Evolutionary conservation across 30 jellyfish, hydroid and myxozoan species (phyloP), one percentile per base, ranked within the genome.

Genomic region (Aurelia sp.): DNA sequence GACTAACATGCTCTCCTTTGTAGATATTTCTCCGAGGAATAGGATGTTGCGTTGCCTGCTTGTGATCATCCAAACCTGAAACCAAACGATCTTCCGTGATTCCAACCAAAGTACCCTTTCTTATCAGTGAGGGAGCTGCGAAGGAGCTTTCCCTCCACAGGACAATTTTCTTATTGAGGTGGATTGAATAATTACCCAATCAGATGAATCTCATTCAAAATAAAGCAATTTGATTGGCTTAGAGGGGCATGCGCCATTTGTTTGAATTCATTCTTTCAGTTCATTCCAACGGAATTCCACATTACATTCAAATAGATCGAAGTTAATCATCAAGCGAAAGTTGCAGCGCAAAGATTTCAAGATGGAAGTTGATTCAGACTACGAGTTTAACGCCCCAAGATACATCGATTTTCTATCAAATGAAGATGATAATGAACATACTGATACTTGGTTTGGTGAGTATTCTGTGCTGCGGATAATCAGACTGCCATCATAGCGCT

Each of bases 361-460:
- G 22, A 82, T 82, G 91, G 91, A 82, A 30, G 85, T 86, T 27
- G 98, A 93, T 58, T 66, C 93, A 11, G 88, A 83, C 30, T 93
- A 88, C 72, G 98, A 93, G 78, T 93, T 93, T 79, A 87, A 93
- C 76, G 98, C 98, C 6, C 98, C 98, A 18, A 83, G 78, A 79
- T 93, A 84, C 60, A 88, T 93, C 47, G 98, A 93, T 67, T 93
- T 93, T 64, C 85, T 93, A 4, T 85, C 90, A 73, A 88, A 78
- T 41, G 97, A 93, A 27, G 85, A 73, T 11, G 98, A 93, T 9
- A 72, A 88, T 67, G 97, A 93, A 67, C 66, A 84, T 73, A 82
- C 81, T 19, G 98, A 93, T 71, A 84, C 73, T 27, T 93, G 98
- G 98, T 93, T 93, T 93, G 98, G 98, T 93, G 84, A 63, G 98